phyloP scores from a whole-genome alignment of 2,888 invertebrate genomes.

The Stenolophus ochropezus region DNA sequence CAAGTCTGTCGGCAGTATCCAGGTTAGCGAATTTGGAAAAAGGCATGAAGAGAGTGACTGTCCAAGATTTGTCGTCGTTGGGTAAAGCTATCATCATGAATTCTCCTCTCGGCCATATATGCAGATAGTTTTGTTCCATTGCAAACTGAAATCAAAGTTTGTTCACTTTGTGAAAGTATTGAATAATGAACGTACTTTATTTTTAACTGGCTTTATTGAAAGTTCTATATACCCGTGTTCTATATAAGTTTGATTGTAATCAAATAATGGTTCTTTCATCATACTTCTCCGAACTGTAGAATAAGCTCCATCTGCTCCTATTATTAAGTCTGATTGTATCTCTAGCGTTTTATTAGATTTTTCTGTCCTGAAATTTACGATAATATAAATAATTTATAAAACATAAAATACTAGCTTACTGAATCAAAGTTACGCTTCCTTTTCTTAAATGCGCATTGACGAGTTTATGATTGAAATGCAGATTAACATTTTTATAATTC shows the following conservation, averaged over 20 bases:
- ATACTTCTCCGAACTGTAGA: slow-evolving; percentile 89
- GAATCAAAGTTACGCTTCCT: slow-evolving; percentile 82
- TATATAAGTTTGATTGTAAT: slow-evolving; percentile 94
- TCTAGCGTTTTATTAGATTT: slow-evolving; percentile 74
- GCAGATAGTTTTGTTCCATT: slow-evolving; percentile 91
- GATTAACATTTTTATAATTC: slow-evolving; percentile 82
- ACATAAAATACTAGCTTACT: too few species aligned
- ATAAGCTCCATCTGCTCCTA: slow-evolving; percentile 97
- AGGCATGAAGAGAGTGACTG: slow-evolving; percentile 97
- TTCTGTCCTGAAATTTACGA: slow-evolving; percentile 70
- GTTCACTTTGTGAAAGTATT: too few species aligned
- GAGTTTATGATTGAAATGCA: slow-evolving; percentile 91
- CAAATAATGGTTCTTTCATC: slow-evolving; percentile 87
- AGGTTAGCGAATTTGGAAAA: slow-evolving; percentile 84
- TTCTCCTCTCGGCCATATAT: slow-evolving; percentile 96
- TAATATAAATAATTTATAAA: too few species aligned
- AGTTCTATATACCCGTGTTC: slow-evolving; percentile 97
- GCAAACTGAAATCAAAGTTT: slow-evolving; percentile 82
- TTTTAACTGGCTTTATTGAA: slow-evolving; percentile 83
- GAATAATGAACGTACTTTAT: slow-evolving; percentile 69
- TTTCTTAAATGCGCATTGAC: slow-evolving; percentile 81
- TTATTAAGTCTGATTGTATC: slow-evolving; percentile 84
- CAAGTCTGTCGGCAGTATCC: slow-evolving; percentile 77
- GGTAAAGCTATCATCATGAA: slow-evolving; percentile 99
- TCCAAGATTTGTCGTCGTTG: slow-evolving; percentile 94